These are phyloP conservation scores for Tiliacea citrago DNA, from an alignment of 2,888 invertebrate species.

Conservation along the genomic window DNA sequence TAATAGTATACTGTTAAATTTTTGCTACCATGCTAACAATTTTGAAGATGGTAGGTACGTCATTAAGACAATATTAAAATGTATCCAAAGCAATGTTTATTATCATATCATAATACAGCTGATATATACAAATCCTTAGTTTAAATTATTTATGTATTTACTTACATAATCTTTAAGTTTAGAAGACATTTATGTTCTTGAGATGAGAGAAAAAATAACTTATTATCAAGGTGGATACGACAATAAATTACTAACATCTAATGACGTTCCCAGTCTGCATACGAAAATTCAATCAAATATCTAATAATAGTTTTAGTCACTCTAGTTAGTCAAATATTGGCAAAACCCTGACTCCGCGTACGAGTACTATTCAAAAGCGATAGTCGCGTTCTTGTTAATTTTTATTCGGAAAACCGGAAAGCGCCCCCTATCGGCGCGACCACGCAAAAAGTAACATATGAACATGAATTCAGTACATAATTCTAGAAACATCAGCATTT, in stretches of 20 bases:
- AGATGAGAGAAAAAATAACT: not conserved
- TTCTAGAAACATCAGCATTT: too few species aligned
- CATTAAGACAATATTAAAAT: slow-evolving; percentile 31
- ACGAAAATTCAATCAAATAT: not conserved
- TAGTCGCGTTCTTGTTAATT: too few species aligned
- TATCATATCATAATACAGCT: slow-evolving; percentile 39
- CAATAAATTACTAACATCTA: not conserved
- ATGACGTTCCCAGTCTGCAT: not conserved
- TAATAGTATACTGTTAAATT: not conserved
- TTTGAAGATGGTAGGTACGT: not conserved
- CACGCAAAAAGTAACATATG: too few species aligned
- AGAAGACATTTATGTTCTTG: slow-evolving; percentile 10
- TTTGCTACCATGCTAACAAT: not conserved
- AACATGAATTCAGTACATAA: too few species aligned
- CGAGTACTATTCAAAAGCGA: too few species aligned
- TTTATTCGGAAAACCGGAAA: too few species aligned
- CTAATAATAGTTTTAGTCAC: not conserved
- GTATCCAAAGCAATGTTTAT: slow-evolving; percentile 47
- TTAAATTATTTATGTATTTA: slow-evolving; percentile 32
- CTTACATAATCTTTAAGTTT: slow-evolving; percentile 10
- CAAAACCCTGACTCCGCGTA: too few species aligned
- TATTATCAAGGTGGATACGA: not conserved
- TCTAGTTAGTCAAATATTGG: too few species aligned
- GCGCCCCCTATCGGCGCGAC: too few species aligned
- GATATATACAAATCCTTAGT: slow-evolving; percentile 27